Base-by-base conservation (phyloP, 2,113 vertebrate genomes). In the Psammodynastes pulverulentus region DNA sequence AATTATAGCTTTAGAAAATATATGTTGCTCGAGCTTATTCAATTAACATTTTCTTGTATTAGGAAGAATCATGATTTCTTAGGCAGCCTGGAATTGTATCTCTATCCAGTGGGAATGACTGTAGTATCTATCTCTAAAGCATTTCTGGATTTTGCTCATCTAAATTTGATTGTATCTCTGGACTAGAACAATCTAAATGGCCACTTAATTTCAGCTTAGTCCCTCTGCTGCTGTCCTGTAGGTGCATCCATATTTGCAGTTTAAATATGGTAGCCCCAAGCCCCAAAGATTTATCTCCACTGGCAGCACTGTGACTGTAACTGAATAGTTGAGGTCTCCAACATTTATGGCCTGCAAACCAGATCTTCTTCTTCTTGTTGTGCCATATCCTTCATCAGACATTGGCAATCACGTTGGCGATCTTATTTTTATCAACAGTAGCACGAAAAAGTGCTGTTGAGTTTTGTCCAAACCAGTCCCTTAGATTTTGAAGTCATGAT, bases 1-100 rank as follows among this genome's bases (percentile, higher is more conserved):
- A 91, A 93, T 88, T 72, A 67, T 91, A 15, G 34, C 94, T 96
- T 94, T 93, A 95, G 86, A 62, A 93, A 92, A 90, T 2, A 96
- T 53, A 72, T 85, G 67, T 93, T 3, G 4, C 4, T 67, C 79
- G 39, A 92, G 84, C 52, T 94, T 10, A 58, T 34, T 89, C 45
- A 89, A 62, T n/a, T 85, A 85, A 85, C 87, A 92, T 89, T 85
- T 84, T 92, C 79, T 85, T 62, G 72, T 62, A 92, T 89, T 58
- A 58, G 88, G 84, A 89, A 84, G 52, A 51, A 43, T 26, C 62
- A 34, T 86, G 13, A 79, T 86, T 86, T 62, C n/a, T n/a, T 92
- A 43, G 5, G 45, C 13, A 58, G 46, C 54, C 29, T 51, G 54
- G 53, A 84, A 92, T 51, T 43, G n/a, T 46, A 89, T 15, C 4